Conservation (phyloP, 2,888 invertebrate species). For the Tribolium freemani region DNA sequence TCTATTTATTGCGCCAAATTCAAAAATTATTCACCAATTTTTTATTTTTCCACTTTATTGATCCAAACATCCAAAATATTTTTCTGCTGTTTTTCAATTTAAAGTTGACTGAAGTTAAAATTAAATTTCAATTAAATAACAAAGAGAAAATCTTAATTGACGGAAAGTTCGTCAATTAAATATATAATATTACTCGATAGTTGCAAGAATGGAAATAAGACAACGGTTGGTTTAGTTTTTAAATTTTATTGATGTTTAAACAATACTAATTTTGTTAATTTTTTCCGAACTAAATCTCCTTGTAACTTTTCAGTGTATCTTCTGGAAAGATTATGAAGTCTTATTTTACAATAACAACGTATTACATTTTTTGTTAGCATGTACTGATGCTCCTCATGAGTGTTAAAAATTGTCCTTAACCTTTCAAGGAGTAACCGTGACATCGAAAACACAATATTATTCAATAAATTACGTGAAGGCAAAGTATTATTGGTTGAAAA, state of each 20-base stretch:
- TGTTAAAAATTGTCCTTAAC: not conserved
- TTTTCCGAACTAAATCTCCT: not conserved
- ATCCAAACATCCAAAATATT: too few species aligned
- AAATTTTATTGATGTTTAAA: not conserved
- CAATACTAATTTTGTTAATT: not conserved
- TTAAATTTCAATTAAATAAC: too few species aligned
- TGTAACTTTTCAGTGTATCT: not conserved
- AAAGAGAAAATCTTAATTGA: too few species aligned
- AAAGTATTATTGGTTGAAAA: not conserved
- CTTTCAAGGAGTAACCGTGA: not conserved
- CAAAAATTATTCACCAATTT: too few species aligned
- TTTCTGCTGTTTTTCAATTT: too few species aligned
- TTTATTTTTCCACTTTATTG: too few species aligned
- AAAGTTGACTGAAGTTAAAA: too few species aligned
- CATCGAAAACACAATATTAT: not conserved
- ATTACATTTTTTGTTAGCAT: not conserved
- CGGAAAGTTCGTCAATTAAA: too few species aligned
- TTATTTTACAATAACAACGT: not conserved
- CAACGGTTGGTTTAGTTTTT: too few species aligned
- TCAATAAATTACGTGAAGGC: not conserved
- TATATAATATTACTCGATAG: too few species aligned
- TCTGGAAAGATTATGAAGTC: not conserved
- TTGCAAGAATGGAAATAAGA: too few species aligned
- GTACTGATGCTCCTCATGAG: not conserved
- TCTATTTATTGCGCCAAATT: too few species aligned